A percentile compares a stretch with the other conserved stretches of the same genome.
phyloP scores from a whole-genome alignment of 1,140 invertebrate species.

The Tetragnatha versicolor region DNA sequence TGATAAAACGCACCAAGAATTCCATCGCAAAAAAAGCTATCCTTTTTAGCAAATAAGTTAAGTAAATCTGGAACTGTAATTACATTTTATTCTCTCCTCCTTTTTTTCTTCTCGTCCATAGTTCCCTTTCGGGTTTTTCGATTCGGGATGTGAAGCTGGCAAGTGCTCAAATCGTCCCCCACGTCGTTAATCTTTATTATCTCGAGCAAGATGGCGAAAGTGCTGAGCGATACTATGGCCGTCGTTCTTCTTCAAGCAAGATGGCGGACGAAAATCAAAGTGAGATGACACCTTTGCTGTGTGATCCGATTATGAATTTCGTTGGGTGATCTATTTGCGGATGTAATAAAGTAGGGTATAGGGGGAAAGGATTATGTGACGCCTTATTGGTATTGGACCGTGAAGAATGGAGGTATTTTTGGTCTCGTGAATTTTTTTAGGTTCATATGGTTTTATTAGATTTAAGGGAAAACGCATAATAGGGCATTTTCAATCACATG shows the following conservation, averaged over 20 bases:
- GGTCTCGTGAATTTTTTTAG: no score
- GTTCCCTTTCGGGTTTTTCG: no score
- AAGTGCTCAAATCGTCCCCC: conserved; percentile 38
- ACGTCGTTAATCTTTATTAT: conserved; percentile 55
- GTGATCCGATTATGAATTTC: not conserved
- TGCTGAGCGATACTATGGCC: conserved; percentile 26
- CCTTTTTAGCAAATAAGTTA: conserved; percentile 38
- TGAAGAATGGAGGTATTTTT: no score
- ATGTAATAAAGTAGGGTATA: no score
- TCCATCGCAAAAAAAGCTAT: conserved; percentile 5
- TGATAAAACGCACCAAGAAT: conserved; percentile 5
- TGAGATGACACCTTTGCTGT: not conserved
- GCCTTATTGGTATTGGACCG: no score
- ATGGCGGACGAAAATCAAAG: conserved; percentile 31
- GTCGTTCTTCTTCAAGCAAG: conserved; percentile 44
- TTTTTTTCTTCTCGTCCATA: no score
- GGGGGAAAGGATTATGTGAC: no score
- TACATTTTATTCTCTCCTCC: conserved; percentile 18
- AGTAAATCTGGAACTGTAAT: conserved; percentile 33
- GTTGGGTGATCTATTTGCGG: no score
- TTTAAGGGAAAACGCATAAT: no score
- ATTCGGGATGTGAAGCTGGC: not conserved
- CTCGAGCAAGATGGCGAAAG: conserved; percentile 47
- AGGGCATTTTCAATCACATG: no score
- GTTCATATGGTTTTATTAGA: no score